Conservation (phyloP, 2,797 vertebrate species). For the Dermochelys coriacea region DNA sequence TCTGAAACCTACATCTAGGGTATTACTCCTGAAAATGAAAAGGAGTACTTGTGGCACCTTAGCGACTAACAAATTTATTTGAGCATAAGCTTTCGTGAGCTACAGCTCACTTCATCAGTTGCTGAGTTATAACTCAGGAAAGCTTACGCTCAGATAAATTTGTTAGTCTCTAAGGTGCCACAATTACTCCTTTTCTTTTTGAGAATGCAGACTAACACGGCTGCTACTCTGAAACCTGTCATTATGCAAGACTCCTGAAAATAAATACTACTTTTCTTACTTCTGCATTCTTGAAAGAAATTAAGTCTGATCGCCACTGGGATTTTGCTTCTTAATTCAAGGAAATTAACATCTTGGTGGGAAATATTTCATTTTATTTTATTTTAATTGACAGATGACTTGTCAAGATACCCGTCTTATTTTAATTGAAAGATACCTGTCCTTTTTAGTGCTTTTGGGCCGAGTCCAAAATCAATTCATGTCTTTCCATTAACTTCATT, state of each 20-base stretch:
- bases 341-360: background rate
- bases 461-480: background rate
- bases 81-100: no score
- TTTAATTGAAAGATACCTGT: background rate
- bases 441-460: background rate
- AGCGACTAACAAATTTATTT: no score
- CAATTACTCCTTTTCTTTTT: no score
- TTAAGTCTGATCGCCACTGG: slow-evolving; percentile 29
- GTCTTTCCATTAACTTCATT: background rate
- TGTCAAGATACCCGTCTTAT: background rate
- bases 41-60: no score
- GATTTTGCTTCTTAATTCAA: background rate
- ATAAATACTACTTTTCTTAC: slow-evolving; percentile 27
- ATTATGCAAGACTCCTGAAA: background rate
- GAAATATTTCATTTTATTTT: background rate
- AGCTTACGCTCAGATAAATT: no score
- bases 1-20: no score
- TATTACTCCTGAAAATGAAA: background rate
- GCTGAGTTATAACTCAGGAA: no score
- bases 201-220: no score
- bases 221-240: no score
- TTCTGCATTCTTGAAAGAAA: slow-evolving; percentile 29
- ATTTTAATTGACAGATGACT: background rate
- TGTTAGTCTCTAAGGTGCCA: no score
- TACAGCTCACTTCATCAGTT: no score